Percentiles rank a stretch among this genome's conserved stretches.
These are phyloP conservation scores for Polydrusus cervinus DNA, from an alignment of 2,888 invertebrate genomes.

Conservation along the genomic window DNA sequence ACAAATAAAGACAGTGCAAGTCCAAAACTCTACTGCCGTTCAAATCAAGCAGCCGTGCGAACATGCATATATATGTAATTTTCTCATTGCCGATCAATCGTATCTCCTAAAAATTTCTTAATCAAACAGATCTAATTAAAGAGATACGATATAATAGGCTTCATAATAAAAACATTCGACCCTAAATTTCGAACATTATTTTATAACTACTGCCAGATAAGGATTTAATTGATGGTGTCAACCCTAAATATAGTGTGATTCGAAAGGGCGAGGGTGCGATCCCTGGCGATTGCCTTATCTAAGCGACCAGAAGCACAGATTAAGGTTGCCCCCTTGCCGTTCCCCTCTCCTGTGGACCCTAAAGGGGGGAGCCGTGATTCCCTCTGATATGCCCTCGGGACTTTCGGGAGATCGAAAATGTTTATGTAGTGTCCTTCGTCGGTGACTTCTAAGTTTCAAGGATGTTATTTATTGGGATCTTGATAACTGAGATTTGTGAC, in stretches of 20 bases:
- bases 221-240: constrained; percentile 71
- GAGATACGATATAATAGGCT: constrained; percentile 13
- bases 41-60: too few relatives aligned
- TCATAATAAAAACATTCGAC: constrained; percentile 47
- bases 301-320: constrained; percentile 72
- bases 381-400: constrained; percentile 46
- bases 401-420: constrained; percentile 52
- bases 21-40: too few relatives aligned
- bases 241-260: constrained; percentile 70
- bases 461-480: constrained; percentile 49
- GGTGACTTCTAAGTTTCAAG: constrained; percentile 46
- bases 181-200: constrained; percentile 61
- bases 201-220: constrained; percentile 70
- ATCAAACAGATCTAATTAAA: constrained; percentile 15
- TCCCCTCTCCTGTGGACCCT: constrained; percentile 9
- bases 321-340: constrained; percentile 63
- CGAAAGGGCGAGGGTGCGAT: constrained; percentile 65
- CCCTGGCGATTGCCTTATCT: constrained; percentile 71
- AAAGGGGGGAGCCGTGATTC: constrained; percentile 41
- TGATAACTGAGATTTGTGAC: constrained; percentile 35
- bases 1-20: too few relatives aligned
- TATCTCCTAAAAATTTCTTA: background rate
- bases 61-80: too few relatives aligned
- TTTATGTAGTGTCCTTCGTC: constrained; percentile 53
- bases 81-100: constrained; percentile 3